Base-by-base conservation (phyloP, 2,113 vertebrate species). In the Caretta caretta region DNA sequence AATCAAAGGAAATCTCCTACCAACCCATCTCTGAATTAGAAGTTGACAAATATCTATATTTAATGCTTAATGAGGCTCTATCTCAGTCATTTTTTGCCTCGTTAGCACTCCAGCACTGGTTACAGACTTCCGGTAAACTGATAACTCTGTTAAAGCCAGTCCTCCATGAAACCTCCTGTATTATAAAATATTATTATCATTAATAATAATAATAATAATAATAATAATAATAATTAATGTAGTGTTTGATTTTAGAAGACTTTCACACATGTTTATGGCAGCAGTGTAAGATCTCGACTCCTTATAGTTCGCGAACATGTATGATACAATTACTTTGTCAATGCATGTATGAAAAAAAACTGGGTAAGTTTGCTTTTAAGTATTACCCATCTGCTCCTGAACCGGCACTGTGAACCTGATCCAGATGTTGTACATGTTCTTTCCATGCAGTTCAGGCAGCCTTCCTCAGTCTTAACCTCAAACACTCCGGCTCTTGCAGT, bases 341-440 rank as follows among this genome's bases (percentile, higher is more conserved):
- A 89, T 10, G 0, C 6, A 84, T 1, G 19, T 35, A 59, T 2
- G 80, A 96, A 95, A 92, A 81, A 94, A 84, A 95, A 96, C 83
- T 97, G 88, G 81, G 92, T 31, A 48, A 92, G 92, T 90, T 19
- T 89, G 80, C 84, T 97, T 93, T 92, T 62, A 93, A 92, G 59
- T 83, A 89, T 94, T 95, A 94, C 84, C 93, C 92, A 97, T 97
- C 96, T 98, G 97, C 95, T 97, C 93, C 94, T 94, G 95, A 97
- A 93, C 59, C 89, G 17, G 92, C 86, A 96, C 95, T 92, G 91
- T 94, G 93, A 97, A 96, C 90, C 92, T 96, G 93, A 94, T 93
- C 98, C 69, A 38, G 69, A 24, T 51, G 46, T 31, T 72, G 69
- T 49, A 2, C 46, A 51, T 1, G 20, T 27, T 17, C 31, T 10